Conservation (phyloP, 2,888 invertebrate species). For the Andrena chrysosceles region DNA sequence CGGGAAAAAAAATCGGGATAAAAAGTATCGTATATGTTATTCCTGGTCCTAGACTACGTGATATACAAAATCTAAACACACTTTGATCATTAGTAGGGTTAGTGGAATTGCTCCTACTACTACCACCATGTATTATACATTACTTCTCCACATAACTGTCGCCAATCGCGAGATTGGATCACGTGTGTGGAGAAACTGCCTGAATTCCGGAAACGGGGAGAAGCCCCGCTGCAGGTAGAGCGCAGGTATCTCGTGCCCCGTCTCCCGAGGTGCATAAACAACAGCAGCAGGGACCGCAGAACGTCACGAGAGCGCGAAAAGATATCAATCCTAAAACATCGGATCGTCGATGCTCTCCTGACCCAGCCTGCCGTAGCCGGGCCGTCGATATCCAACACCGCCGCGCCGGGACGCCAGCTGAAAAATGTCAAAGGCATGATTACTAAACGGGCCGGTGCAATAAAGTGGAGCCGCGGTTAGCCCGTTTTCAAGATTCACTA, state of each 20-base stretch:
- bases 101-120: too few relatives aligned
- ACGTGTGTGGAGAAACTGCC: too few relatives aligned
- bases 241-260: background rate
- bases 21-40: too few relatives aligned
- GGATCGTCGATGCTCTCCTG: slow-evolving; percentile 36
- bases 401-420: background rate
- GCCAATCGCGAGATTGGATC: too few relatives aligned
- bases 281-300: background rate
- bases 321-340: slow-evolving; percentile 35
- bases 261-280: background rate
- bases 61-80: too few relatives aligned
- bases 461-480: slow-evolving; percentile 45
- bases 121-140: too few relatives aligned
- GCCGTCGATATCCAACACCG: slow-evolving; percentile 39
- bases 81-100: too few relatives aligned
- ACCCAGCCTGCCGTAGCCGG: slow-evolving; percentile 19
- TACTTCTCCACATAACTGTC: too few relatives aligned
- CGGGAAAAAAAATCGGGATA: too few relatives aligned
- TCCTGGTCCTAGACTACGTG: too few relatives aligned
- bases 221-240: background rate
- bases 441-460: slow-evolving; percentile 64
- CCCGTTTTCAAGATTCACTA: slow-evolving; percentile 67
- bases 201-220: background rate
- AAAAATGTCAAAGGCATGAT: slow-evolving; percentile 67
- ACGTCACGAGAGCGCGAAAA: slow-evolving; percentile 11